Conservation (phyloP, 2,888 invertebrate genomes). For the Vesta saturnalis region DNA sequence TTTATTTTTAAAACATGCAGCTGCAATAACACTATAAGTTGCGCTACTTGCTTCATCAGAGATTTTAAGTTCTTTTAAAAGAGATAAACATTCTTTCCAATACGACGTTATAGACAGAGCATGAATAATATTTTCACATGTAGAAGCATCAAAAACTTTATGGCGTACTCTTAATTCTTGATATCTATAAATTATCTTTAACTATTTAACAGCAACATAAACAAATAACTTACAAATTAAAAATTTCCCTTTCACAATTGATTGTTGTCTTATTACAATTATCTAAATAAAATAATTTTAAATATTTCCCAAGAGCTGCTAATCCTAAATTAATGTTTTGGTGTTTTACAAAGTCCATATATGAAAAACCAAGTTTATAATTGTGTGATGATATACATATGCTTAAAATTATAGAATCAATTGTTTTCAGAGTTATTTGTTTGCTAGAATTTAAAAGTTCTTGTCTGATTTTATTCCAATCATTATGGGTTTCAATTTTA, state of each 20-base stretch:
- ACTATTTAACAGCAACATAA: constrained; percentile 3
- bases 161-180: constrained; percentile 64
- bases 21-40: constrained; percentile 66
- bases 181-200: constrained; percentile 47
- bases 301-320: constrained; percentile 68
- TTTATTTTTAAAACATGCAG: constrained; percentile 69
- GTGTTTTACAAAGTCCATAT: constrained; percentile 66
- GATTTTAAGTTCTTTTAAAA: constrained; percentile 69
- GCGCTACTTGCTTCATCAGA: constrained; percentile 62
- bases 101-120: constrained; percentile 71
- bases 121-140: constrained; percentile 69
- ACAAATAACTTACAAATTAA: constrained; percentile 61
- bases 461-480: constrained; percentile 62
- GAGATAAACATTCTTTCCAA: constrained; percentile 71
- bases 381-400: constrained; percentile 62
- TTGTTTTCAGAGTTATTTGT: constrained; percentile 63
- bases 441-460: constrained; percentile 60
- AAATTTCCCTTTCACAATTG: constrained; percentile 66
- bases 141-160: constrained; percentile 68
- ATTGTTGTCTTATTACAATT: constrained; percentile 48
- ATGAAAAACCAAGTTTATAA: constrained; percentile 66
- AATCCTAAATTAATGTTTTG: constrained; percentile 65
- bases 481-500: constrained; percentile 14
- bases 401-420: constrained; percentile 70
- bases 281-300: constrained; percentile 65